These are phyloP conservation scores for Leptopterna dolabrata DNA, from an alignment of 2,888 invertebrate species.

Conservation along the genomic window DNA sequence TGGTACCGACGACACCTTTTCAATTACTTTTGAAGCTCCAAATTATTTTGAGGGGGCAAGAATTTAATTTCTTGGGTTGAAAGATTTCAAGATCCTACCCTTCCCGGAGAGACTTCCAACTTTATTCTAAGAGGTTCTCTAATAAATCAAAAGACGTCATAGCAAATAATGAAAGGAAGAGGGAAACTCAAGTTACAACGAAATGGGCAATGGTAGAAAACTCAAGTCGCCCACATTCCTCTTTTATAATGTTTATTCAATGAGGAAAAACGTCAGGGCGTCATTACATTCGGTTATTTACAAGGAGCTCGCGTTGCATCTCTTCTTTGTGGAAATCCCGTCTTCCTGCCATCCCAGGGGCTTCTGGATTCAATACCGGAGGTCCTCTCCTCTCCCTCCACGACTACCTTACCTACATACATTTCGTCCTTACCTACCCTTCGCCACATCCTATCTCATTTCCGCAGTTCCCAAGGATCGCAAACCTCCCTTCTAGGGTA, in stretches of 20 bases:
- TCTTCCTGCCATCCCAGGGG: not conserved
- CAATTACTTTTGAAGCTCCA: too few species aligned
- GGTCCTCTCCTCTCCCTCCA: not conserved
- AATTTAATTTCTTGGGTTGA: too few species aligned
- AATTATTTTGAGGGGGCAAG: too few species aligned
- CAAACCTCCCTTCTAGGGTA: not conserved
- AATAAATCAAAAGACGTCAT: not conserved
- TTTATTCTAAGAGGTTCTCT: too few species aligned
- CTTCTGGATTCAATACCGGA: slow-evolving; percentile 36
- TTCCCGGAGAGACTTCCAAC: not conserved
- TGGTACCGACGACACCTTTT: too few species aligned
- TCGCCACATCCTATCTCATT: slow-evolving; percentile 40
- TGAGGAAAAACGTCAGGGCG: not conserved
- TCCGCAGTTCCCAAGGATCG: slow-evolving; percentile 33
- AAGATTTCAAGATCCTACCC: too few species aligned
- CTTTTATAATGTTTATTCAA: not conserved
- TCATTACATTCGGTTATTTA: not conserved
- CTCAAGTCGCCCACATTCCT: not conserved
- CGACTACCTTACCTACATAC: not conserved
- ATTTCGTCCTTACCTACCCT: too few species aligned
- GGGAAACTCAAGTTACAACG: not conserved
- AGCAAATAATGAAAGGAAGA: not conserved
- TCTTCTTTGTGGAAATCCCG: not conserved
- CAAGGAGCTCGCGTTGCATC: not conserved
- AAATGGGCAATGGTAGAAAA: not conserved